Evolutionary conservation across 1,140 invertebrate species (phyloP), one percentile per base, ranked within the genome.

Genomic region (Macrobrachium nipponense): DNA sequence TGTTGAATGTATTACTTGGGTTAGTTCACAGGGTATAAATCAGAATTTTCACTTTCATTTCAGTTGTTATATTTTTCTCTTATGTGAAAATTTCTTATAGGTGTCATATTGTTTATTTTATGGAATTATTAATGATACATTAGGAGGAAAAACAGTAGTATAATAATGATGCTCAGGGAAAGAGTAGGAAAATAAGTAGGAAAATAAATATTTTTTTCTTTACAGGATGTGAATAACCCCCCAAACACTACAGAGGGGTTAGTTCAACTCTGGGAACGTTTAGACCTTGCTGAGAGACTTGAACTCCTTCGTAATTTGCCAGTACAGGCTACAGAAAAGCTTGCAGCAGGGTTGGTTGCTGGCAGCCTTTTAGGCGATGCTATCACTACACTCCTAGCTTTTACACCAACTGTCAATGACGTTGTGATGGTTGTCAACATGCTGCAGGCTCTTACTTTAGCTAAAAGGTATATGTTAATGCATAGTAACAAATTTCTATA

Each of bases 401-500:
- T 88, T 59, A 88, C 87, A 70, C 87, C 87, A 23, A 86, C 87
- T 17, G 73, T 83, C 36, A 86, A 80, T 78, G 87, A 88, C 77
- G 87, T 88, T 10, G 87, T 88, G 58, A 88, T 88, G 87, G 87
- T 88, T 14, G 87, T 88, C 51, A 86, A 86, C 60, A 80, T 88
- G 61, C 75, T 88, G 20, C 87, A 88, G 66, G 83, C 87, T 62
- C 73, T 88, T 8, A 88, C 87, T 27, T 81, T 86, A 43, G 87
- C 87, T 58, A 88, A 88, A 77, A 86, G 87, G 87, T 88, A 12
- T 51, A 10, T 51, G 51, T 51, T 51, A 8, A 6, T 10, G 51
- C 12, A 2, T 12, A 51, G 51, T 51, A 51, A 12, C 51, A 51
- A 51, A 51, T 51, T 51, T 8, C 12, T 51, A 7, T 12, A 51